phyloP scores from a whole-genome alignment of 2,797 vertebrate genomes.

The Sebastes minor region DNA sequence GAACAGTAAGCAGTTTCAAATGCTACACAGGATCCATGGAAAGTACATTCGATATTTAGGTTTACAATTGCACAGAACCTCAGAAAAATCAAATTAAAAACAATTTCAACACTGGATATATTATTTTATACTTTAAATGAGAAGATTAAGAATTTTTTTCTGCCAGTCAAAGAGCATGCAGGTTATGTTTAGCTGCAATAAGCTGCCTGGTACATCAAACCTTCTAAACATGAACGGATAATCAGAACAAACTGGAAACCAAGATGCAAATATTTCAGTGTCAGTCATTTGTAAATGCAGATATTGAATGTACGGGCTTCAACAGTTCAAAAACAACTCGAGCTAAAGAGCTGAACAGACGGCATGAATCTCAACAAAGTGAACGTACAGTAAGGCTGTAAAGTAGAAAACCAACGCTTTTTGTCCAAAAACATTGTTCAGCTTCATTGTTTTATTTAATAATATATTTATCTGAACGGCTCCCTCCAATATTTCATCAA shows the following conservation, averaged over 20 bases:
- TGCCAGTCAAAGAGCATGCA: constrained; percentile 49
- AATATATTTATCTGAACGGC: neutral
- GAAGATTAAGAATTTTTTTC: neutral
- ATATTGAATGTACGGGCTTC: neutral
- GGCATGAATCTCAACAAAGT: neutral
- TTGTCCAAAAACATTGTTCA: neutral
- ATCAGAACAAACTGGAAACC: neutral
- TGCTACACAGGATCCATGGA: constrained; percentile 32
- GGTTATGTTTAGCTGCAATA: constrained; percentile 20
- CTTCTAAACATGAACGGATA: neutral
- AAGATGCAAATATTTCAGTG: neutral
- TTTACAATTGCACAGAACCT: constrained; percentile 63
- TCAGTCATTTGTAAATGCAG: neutral
- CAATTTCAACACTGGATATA: constrained; percentile 8
- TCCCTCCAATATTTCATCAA: neutral
- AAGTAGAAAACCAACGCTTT: neutral
- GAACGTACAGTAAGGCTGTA: neutral
- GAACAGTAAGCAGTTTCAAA: constrained; percentile 25
- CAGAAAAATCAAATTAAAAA: neutral
- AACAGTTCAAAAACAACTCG: neutral
- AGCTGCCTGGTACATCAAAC: constrained; percentile 29
- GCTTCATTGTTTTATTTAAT: neutral
- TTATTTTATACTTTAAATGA: constrained; percentile 1
- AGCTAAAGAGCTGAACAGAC: neutral
- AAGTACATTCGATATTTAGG: constrained; percentile 61